phyloP scores from a whole-genome alignment of 1,140 invertebrate genomes.

The Trichoplusia ni region DNA sequence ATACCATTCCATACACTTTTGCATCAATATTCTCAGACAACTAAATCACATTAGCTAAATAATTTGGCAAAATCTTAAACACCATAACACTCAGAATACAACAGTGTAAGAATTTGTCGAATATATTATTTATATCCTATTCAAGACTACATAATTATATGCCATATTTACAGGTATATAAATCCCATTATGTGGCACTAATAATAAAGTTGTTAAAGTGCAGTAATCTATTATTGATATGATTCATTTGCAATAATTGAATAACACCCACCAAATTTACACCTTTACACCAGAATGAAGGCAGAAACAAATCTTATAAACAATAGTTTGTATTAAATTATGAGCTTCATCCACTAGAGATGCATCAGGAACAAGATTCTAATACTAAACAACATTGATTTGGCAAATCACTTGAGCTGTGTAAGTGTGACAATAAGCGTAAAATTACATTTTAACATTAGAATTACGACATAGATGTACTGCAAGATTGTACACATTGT shows the following conservation, averaged over 20 bases:
- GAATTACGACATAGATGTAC: constrained; percentile 20
- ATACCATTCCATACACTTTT: constrained; percentile 4
- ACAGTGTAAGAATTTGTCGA: background rate
- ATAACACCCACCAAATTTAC: constrained; percentile 1
- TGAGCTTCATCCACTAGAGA: constrained; percentile 18
- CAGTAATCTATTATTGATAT: constrained; percentile 5
- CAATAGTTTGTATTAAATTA: constrained; percentile 9
- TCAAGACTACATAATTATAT: background rate
- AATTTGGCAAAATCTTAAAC: constrained; percentile 13
- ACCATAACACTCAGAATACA: background rate
- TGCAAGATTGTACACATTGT: constrained; percentile 25
- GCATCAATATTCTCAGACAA: background rate
- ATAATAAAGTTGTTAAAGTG: background rate
- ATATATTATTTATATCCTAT: background rate
- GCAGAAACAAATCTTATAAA: background rate
- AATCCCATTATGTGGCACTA: background rate
- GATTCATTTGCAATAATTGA: background rate
- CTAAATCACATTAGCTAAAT: background rate
- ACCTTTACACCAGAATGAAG: background rate
- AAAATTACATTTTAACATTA: constrained; percentile 27
- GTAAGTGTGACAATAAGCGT: constrained; percentile 33
- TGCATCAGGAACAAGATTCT: constrained; percentile 19
- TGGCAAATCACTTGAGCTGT: constrained; percentile 69
- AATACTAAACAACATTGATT: constrained; percentile 57
- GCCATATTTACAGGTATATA: background rate